A percentile compares a stretch with the other conserved stretches of the same genome.
Evolutionary conservation across 2,888 invertebrate species (phyloP).

Genomic region (Mythimna loreyi): DNA sequence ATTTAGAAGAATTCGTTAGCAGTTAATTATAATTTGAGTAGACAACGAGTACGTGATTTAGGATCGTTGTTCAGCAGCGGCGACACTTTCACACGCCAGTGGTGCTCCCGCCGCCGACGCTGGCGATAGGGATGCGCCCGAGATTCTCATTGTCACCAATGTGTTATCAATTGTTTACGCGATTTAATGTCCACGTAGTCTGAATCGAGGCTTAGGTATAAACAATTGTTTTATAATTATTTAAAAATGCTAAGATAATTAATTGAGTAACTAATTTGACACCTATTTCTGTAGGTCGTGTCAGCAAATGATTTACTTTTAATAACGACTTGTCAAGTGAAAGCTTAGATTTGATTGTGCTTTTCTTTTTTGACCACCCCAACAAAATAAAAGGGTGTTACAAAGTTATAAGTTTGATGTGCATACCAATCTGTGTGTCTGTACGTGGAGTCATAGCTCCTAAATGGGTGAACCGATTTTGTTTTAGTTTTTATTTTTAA

Average conservation of each 20-base stretch:
- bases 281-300: not conserved
- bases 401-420: too few species aligned
- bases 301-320: constrained; percentile 3
- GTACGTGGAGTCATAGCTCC: too few species aligned
- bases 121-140: constrained; percentile 4
- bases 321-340: not conserved
- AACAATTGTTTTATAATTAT: too few species aligned
- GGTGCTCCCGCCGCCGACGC: not conserved
- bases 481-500: too few species aligned
- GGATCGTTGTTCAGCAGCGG: constrained; percentile 10
- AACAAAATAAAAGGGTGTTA: too few species aligned
- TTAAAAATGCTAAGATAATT: not conserved
- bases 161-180: constrained; percentile 21
- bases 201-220: too few species aligned
- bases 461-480: not conserved
- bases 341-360: not conserved
- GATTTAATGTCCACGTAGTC: constrained; percentile 1
- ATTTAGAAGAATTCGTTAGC: constrained; percentile 10
- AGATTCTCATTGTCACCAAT: constrained; percentile 26
- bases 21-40: constrained; percentile 44
- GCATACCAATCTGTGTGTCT: too few species aligned
- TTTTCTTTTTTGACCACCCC: too few species aligned
- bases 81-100: constrained; percentile 54
- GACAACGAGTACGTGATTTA: constrained; percentile 43
- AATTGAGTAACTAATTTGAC: constrained; percentile 3